Base-by-base conservation (phyloP, 2,797 vertebrate species). In the Botia almorhae region DNA sequence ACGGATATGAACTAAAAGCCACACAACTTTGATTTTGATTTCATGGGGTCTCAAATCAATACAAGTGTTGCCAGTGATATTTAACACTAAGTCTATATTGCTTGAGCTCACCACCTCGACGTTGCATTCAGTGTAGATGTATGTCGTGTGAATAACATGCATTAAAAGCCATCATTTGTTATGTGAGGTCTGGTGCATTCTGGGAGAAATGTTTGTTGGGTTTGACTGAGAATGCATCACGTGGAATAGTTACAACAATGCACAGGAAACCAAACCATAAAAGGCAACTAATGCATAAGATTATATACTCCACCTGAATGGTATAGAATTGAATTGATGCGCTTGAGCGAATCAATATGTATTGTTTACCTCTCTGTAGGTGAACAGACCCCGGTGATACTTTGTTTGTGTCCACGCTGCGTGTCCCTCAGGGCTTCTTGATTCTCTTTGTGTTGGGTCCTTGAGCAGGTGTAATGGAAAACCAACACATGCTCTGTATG, bases 381-480 rank as follows among this genome's bases (percentile, higher is more conserved):
- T 56, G 55, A 83, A 69, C 60, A 83, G 46, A 77, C 68, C 69
- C 51, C 74, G 74, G 77, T 64, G 60, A 74, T 81, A 76, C 56
- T 73, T 46, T 36, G 73, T 85, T 86, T 70, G 53, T 83, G 67
- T 76, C 73, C 58, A 69, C 55, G 69, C 17, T 29, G 26, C 51
- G 56, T 84, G 58, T 85, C 82, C 80, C 81, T 73, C 68, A 79
- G 75, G 86, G 67, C n/a, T 64, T 12, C 39, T 80, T 65, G 55
- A 71, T 73, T 85, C 76, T 72, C 79, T 81, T 75, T 76, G 81
- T 43, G 74, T 74, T 78, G 60, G 43, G 64, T 86, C 85, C 82
- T 76, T 81, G 68, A 84, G 72, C 16, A 43, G 46, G 21, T 26
- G 78, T 81, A 69, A 75, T 36, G 7, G 77, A 71, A 69, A 76